Percentiles rank a stretch among this genome's conserved stretches.
These are phyloP conservation scores for Pteria penguin DNA, from an alignment of 2,888 invertebrate species.

Conservation along the genomic window DNA sequence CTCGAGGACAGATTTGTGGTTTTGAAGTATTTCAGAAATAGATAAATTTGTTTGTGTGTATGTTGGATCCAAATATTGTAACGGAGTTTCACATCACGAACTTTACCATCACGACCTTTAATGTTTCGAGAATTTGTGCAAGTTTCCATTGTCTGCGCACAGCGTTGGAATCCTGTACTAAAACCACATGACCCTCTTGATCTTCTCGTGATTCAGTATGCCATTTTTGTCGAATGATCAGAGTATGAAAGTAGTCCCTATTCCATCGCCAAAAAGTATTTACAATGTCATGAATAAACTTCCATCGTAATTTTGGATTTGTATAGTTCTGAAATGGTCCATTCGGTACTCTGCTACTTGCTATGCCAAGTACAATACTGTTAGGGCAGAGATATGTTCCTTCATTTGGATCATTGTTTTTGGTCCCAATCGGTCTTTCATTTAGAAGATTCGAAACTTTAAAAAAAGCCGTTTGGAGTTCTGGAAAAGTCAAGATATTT, in stretches of 20 bases:
- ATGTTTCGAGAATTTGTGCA: slow-evolving; percentile 5
- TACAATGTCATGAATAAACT: slow-evolving; percentile 24
- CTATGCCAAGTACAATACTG: slow-evolving; percentile 5
- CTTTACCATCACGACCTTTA: slow-evolving; percentile 2
- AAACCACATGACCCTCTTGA: slow-evolving; percentile 8
- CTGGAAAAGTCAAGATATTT: slow-evolving; percentile 11
- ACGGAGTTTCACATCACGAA: slow-evolving; percentile 7
- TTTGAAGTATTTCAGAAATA: too few species aligned
- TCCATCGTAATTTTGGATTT: slow-evolving; percentile 10
- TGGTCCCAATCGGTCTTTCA: slow-evolving; percentile 20
- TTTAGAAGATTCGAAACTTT: slow-evolving; percentile 23
- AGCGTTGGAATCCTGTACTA: slow-evolving; percentile 23
- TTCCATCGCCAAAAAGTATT: slow-evolving; percentile 26
- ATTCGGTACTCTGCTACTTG: slow-evolving; percentile 5
- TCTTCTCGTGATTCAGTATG: slow-evolving; percentile 8
- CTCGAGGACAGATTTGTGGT: too few species aligned
- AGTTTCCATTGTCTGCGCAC: slow-evolving; percentile 29
- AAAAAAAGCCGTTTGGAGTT: slow-evolving; percentile 23
- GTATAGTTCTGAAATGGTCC: neutral
- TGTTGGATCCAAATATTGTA: too few species aligned
- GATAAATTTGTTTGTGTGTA: too few species aligned
- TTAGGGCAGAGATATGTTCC: slow-evolving; percentile 23
- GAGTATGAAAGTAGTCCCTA: slow-evolving; percentile 22
- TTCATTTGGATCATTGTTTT: slow-evolving; percentile 20
- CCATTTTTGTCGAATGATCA: slow-evolving; percentile 34